These are phyloP conservation scores for Euspilapteryx auroguttella DNA, from an alignment of 2,888 invertebrate genomes.

Conservation along the genomic window DNA sequence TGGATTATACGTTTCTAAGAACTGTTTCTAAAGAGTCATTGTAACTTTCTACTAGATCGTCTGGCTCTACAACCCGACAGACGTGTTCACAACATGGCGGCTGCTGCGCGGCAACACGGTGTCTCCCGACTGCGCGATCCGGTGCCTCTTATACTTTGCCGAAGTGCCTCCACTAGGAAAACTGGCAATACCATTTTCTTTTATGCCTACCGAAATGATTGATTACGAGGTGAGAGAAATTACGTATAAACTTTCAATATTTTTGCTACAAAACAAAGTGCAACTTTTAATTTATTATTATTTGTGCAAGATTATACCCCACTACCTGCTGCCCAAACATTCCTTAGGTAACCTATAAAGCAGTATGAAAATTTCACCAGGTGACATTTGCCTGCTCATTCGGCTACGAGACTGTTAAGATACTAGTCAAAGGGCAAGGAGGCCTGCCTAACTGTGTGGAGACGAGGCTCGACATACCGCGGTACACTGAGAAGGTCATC, in stretches of 20 bases:
- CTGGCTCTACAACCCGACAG: conserved; percentile 49
- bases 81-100: conserved; percentile 47
- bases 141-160: conserved; percentile 42
- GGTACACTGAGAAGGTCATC: conserved; percentile 26
- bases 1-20: no score
- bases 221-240: conserved; percentile 32
- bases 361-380: no score
- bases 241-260: not conserved
- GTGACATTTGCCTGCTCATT: conserved; percentile 33
- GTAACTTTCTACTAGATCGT: conserved; percentile 20
- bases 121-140: conserved; percentile 22
- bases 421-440: conserved; percentile 39
- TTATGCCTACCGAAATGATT: conserved; percentile 49
- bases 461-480: conserved; percentile 37
- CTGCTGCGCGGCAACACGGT: conserved; percentile 30
- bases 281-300: not conserved
- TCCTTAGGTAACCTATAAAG: no score
- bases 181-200: conserved; percentile 43
- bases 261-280: not conserved
- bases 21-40: no score
- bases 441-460: conserved; percentile 45
- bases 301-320: no score
- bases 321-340: no score
- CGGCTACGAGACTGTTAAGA: conserved; percentile 38
- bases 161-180: conserved; percentile 45